Conservation (phyloP, 2,113 vertebrate genomes). For the Mustelus asterias region DNA sequence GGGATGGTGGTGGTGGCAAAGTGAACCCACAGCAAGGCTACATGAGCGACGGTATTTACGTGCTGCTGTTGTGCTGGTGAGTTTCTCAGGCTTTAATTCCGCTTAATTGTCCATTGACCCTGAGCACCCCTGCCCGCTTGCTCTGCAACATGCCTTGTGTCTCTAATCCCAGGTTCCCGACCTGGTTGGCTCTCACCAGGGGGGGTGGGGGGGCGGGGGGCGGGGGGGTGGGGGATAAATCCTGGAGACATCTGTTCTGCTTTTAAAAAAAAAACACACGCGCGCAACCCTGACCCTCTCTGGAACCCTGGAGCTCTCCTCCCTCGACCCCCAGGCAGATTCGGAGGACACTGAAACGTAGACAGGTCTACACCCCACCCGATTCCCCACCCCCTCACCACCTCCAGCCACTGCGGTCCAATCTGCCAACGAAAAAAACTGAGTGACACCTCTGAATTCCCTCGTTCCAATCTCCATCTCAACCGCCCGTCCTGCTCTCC, state of each 20-base stretch:
- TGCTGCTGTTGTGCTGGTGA: background rate
- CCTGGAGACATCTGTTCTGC: background rate
- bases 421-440: background rate
- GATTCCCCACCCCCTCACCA: too few species aligned
- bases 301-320: background rate
- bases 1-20: background rate
- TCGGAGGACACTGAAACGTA: background rate
- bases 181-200: background rate
- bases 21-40: background rate
- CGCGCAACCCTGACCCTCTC: background rate
- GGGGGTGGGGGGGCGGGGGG: too few species aligned
- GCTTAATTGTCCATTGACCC: background rate
- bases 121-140: background rate
- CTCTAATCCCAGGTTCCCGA: background rate
- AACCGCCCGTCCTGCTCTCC: background rate
- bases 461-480: background rate
- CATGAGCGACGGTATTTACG: background rate
- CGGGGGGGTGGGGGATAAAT: background rate
- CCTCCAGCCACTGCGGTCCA: too few species aligned
- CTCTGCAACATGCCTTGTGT: background rate
- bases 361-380: too few species aligned
- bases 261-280: too few species aligned
- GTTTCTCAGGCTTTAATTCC: background rate
- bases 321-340: background rate
- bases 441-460: background rate